A percentile compares a stretch with the other conserved stretches of the same genome.
phyloP scores from a whole-genome alignment of 2,888 invertebrate genomes.

The Salticus scenicus region DNA sequence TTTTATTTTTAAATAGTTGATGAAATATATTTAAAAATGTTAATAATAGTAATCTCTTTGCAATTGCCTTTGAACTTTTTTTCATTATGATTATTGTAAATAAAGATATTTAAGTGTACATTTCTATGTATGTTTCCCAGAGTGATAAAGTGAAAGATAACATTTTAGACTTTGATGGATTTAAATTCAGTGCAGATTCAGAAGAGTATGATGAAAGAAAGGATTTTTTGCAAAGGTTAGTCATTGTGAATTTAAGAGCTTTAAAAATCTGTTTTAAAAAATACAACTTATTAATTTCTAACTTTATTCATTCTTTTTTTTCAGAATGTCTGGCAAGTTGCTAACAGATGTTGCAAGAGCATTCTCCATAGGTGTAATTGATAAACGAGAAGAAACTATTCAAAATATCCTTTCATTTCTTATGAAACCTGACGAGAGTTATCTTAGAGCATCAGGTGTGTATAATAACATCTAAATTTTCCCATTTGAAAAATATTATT shows the following conservation, averaged over 20 bases:
- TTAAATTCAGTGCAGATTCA: conserved; percentile 48
- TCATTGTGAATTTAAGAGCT: background rate
- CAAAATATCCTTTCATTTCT: conserved; percentile 49
- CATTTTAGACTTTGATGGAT: conserved; percentile 50
- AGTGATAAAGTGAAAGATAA: conserved; percentile 29
- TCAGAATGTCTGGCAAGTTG: conserved; percentile 46
- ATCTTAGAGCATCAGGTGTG: conserved; percentile 35
- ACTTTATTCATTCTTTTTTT: background rate
- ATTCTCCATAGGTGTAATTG: conserved; percentile 44
- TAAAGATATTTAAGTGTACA: no score
- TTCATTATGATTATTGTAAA: no score
- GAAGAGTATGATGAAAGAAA: conserved; percentile 59
- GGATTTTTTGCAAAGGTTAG: conserved; percentile 54
- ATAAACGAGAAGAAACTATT: conserved; percentile 45
- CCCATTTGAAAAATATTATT: background rate
- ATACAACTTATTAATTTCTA: no score
- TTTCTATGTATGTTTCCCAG: no score
- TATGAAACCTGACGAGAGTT: conserved; percentile 46
- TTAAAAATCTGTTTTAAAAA: no score
- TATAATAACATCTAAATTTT: background rate
- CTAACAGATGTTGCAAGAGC: conserved; percentile 41
- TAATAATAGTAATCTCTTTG: no score
- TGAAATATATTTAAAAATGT: no score
- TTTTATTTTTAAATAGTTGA: no score
- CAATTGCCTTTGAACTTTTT: no score